phyloP scores from a whole-genome alignment of 2,888 invertebrate species.

The Bombylius discolor region DNA sequence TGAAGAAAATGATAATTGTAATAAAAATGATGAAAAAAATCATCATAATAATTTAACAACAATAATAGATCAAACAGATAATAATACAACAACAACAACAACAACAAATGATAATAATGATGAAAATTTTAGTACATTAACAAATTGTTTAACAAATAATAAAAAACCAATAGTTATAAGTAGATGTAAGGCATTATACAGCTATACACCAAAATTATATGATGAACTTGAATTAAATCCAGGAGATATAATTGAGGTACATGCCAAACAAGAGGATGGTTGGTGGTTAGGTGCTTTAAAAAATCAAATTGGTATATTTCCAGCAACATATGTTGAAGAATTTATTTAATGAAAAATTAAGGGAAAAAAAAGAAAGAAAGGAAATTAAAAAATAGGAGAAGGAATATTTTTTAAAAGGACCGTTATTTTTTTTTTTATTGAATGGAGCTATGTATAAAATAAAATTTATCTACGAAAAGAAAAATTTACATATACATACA shows the following conservation, averaged over 20 bases:
- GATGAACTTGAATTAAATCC: constrained; percentile 69
- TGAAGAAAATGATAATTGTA: background rate
- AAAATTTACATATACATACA: too few species aligned
- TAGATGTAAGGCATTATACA: constrained; percentile 73
- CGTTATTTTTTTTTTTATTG: background rate
- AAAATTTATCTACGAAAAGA: too few species aligned
- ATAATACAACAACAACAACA: constrained; percentile 15
- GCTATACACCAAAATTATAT: constrained; percentile 72
- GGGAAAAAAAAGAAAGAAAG: too few species aligned
- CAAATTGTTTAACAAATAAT: background rate
- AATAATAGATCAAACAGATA: constrained; percentile 24
- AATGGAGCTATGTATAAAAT: background rate
- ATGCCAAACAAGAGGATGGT: constrained; percentile 81
- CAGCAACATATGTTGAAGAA: constrained; percentile 87
- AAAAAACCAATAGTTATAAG: constrained; percentile 38
- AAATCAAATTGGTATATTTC: constrained; percentile 80
- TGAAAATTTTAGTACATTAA: background rate
- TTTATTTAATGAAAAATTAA: constrained; percentile 33
- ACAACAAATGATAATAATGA: background rate
- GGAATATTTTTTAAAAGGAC: too few species aligned
- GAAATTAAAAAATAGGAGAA: too few species aligned
- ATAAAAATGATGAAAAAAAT: constrained; percentile 9
- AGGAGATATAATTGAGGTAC: constrained; percentile 77
- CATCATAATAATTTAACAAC: constrained; percentile 4
- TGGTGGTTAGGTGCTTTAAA: constrained; percentile 90